Evolutionary conservation across 2,113 vertebrate genomes (phyloP).

Genomic region (Oncorhynchus nerka): DNA sequence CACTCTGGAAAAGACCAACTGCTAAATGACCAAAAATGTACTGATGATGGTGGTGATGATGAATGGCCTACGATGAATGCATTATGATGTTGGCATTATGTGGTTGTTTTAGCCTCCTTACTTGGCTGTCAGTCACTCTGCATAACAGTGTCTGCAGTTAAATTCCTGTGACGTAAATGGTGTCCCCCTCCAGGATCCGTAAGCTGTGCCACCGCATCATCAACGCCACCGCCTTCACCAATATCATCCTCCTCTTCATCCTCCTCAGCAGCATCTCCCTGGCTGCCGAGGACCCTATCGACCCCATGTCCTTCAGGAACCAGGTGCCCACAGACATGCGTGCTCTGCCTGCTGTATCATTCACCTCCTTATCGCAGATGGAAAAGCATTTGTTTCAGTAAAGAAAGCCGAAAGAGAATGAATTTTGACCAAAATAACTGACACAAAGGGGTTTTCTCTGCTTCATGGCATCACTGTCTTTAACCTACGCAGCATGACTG

Average conservation of each 20-base stretch:
- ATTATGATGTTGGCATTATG: background rate
- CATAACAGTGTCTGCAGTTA: background rate
- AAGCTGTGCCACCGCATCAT: slow-evolving; percentile 89
- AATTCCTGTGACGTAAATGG: background rate
- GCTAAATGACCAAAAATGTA: background rate
- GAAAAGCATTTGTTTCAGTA: background rate
- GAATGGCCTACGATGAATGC: background rate
- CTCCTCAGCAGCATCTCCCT: slow-evolving; percentile 88
- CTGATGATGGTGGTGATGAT: background rate
- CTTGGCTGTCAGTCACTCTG: too few species aligned
- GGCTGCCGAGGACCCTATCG: slow-evolving; percentile 91
- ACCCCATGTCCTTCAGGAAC: slow-evolving; percentile 85
- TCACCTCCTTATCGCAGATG: background rate
- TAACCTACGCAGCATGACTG: background rate
- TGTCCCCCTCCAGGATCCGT: slow-evolving; percentile 74
- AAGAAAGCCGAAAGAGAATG: too few species aligned
- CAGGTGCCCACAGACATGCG: slow-evolving; percentile 68
- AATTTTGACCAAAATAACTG: too few species aligned
- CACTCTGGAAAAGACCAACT: background rate
- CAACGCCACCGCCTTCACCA: slow-evolving; percentile 94
- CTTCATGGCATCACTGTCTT: background rate
- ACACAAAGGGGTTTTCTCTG: background rate
- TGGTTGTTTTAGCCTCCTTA: too few species aligned
- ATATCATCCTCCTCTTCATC: slow-evolving; percentile 96
- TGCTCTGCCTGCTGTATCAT: background rate